Evolutionary conservation across 1,140 invertebrate species (phyloP).

Genomic region (Lordiphosa collinella): DNA sequence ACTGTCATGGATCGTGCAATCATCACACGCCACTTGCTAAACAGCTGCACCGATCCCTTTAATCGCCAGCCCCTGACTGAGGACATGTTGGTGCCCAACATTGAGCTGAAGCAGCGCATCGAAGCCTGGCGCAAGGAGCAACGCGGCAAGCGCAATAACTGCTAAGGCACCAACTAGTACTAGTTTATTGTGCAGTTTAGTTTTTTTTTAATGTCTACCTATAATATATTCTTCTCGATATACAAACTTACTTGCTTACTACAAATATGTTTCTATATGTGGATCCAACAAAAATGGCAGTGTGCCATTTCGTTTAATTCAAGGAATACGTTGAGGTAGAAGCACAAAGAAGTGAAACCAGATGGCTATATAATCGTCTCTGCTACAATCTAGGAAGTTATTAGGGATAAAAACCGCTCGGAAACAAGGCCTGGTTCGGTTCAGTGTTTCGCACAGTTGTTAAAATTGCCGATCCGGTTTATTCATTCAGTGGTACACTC

Average conservation of each 20-base stretch:
- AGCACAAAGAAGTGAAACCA: no score
- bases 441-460: no score
- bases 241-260: slow-evolving; percentile 21
- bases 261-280: slow-evolving; percentile 37
- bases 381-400: no score
- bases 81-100: slow-evolving; percentile 88
- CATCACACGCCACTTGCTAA: slow-evolving; percentile 95
- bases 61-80: slow-evolving; percentile 95
- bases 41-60: slow-evolving; percentile 98
- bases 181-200: slow-evolving; percentile 67
- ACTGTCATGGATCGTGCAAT: slow-evolving; percentile 97
- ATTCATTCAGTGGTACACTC: no score
- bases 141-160: slow-evolving; percentile 80
- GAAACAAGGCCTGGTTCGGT: no score
- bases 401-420: no score
- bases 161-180: slow-evolving; percentile 48
- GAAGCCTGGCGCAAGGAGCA: slow-evolving; percentile 89
- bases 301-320: no score
- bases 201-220: slow-evolving; percentile 48
- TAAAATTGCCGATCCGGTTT: no score
- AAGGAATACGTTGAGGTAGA: no score
- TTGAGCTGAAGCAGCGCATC: slow-evolving; percentile 89
- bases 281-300: no score
- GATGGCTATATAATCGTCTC: no score
- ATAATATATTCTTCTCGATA: slow-evolving; percentile 3